Base-by-base conservation (phyloP, 2,797 vertebrate genomes). In the Aeoliscus strigatus region DNA sequence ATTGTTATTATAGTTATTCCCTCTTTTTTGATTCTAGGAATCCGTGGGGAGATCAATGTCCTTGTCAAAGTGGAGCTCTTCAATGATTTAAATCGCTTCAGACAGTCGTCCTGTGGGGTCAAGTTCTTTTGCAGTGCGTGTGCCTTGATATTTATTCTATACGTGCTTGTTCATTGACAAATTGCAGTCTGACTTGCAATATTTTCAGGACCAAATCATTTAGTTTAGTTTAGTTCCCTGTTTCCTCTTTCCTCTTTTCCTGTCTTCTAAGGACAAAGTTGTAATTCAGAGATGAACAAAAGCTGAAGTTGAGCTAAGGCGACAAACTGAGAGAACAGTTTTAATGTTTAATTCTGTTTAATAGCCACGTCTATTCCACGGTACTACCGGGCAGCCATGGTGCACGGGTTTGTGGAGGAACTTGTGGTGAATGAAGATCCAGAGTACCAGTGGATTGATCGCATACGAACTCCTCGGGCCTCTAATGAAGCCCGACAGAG, bases 91-190 rank as follows among this genome's bases (percentile, higher is more conserved):
- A 99, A 99, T 74, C 92, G 94, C 46, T 99, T 99, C 70, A 90
- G 96, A 60, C 96, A 99, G 66, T 99, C 96, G 0, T 99, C 96
- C 2, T 99, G 96, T 39, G 96, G 96, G 55, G 92, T 99, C 39
- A 98, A 98, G 57, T 99, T 99, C 84, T 98, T 99, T 76, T 98
- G 96, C 85, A 98, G 96, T 99, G 87, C 84, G 96, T 93, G 57
- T 60, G 15, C 37, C 4, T 39, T 36, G 0, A 44, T 14, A 48
- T 53, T 56, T 49, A 6, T 3, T 35, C 48, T 8, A 44, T 6
- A 35, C 14, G 23, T 45, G 7, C 36, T 46, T 51, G 28, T 35
- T 52, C 39, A 18, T 8, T 13, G 9, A n/a, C n/a, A n/a, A n/a
- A n/a, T n/a, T n/a, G n/a, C n/a, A n/a, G n/a, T n/a, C n/a, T n/a